A percentile compares a stretch with the other conserved stretches of the same genome.
Evolutionary conservation across 2,888 invertebrate species (phyloP).

Genomic region (Deilephila porcellus): DNA sequence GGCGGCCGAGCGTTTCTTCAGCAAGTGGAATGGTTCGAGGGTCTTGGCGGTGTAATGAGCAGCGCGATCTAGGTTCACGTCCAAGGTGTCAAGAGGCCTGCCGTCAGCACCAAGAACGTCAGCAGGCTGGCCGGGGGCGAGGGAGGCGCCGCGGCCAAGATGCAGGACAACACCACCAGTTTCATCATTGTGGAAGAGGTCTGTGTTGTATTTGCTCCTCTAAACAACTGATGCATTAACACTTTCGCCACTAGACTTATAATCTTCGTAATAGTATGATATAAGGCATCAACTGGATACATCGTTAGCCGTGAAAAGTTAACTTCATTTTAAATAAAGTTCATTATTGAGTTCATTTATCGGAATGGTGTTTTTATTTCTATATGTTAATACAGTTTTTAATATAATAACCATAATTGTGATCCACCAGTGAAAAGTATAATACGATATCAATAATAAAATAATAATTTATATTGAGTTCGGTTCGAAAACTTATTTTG

Average conservation of each 20-base stretch:
- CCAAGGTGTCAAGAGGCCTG: conserved; percentile 74
- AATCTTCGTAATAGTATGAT: conserved; percentile 49
- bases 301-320: conserved; percentile 66
- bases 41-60: conserved; percentile 68
- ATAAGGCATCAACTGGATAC: conserved; percentile 60
- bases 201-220: conserved; percentile 69
- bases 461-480: too few relatives aligned
- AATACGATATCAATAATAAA: too few relatives aligned
- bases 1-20: conserved; percentile 66
- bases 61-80: conserved; percentile 74
- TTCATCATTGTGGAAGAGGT: conserved; percentile 79
- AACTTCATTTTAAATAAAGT: conserved; percentile 51
- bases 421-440: too few relatives aligned
- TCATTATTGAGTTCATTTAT: neutral
- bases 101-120: conserved; percentile 71
- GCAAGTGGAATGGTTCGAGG: conserved; percentile 55
- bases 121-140: conserved; percentile 72
- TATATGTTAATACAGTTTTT: too few relatives aligned
- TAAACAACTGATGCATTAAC: conserved; percentile 67
- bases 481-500: too few relatives aligned
- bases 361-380: neutral
- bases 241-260: conserved; percentile 56
- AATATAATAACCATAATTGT: too few relatives aligned
- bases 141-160: conserved; percentile 81
- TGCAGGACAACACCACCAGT: conserved; percentile 86